Evolutionary conservation across 2,113 vertebrate genomes (phyloP), one percentile per base, ranked within the genome.

Genomic region (Melanerpes formicivorus): DNA sequence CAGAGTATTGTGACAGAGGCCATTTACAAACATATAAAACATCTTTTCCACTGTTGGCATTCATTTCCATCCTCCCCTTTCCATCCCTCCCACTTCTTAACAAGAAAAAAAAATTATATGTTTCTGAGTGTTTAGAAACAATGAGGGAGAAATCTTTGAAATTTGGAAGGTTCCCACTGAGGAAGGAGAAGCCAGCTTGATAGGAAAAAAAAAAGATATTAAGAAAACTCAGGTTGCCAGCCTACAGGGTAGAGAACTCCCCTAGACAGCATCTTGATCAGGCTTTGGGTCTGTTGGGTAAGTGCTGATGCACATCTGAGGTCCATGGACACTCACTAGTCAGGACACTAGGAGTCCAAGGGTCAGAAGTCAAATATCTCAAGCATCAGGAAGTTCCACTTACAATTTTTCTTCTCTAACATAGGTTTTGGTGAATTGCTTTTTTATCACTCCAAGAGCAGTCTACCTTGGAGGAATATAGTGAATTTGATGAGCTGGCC

Each of bases 61-160:
- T 54, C 3, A 29, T 60, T 83, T 69, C 48, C 14, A 48, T 19
- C 12, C 5, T 52, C 3, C 8, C 5, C 3, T 8, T 60, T 74
- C 40, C 10, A 63, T 11, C 1, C 2, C 4, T 3, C 1, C 6
- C 5, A 9, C 4, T 29, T 27, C 13, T 42, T 23, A 11, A 50
- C 27, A 32, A 66, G 26, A 34, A 46, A 16, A 18, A 48, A 18
- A 48, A 48, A 18, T 46, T 46, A 7, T 32, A 1, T 46, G 15
- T 62, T 73, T 54, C 22, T 37, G 10, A 59, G 5, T 50, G 14
- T 27, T 18, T 37, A 48, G 58, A 34, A 83, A 27, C 15, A 71
- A 90, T 1, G 1, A 2, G 15, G 37, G 5, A 64, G 11, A 26
- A 80, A 26, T 3, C 10, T 52, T 15, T 40, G 42, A 86, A 90